Evolutionary conservation across 2,113 vertebrate genomes (phyloP), one percentile per base, ranked within the genome.

Genomic region (Galemys pyrenaicus): DNA sequence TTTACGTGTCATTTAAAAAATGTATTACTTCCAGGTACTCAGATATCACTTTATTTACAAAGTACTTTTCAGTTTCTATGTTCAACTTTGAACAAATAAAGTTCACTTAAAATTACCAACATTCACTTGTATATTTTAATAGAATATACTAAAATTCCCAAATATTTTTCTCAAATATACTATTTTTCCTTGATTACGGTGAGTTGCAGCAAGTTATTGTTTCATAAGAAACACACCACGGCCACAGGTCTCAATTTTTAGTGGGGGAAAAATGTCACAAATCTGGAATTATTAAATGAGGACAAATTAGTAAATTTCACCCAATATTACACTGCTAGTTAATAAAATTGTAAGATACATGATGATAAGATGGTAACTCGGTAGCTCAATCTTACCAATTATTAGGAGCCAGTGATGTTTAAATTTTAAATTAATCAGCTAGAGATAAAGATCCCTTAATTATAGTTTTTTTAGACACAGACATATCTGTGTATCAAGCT

Each of bases 381-480:
- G 20, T 64, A 92, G 37, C 7, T 65, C 32, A 88, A 13, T 71
- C 30, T 85, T 70, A 70, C 3, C 37, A 68, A 56, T 56, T 51
- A 16, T 87, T 94, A 68, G 39, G 16, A 94, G 17, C 10, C 32
- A 60, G 4, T 39, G 19, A 9, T 39, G 73, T 85, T 95, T 92
- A n/a, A 77, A 87, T 82, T 81, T 54, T 46, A 70, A 87, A 26
- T 81, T 28, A 91, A 87, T 85, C 44, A 80, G 3, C 30, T 37
- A 71, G 13, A 84, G 54, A 39, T 80, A 91, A 86, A 89, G 20
- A 67, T 65, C 78, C 74, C 24, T 92, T 84, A 83, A 89, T 77
- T 54, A 32, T 51, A 49, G 26, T 58, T 92, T 80, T 92, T 84
- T 56, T 12, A 49, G 46, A 44, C 9, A 49, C 5, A 54, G 35